A percentile compares a stretch with the other conserved stretches of the same genome.
Conservation (phyloP, 2,888 invertebrate species). For the Cecidostiba fungosa region DNA sequence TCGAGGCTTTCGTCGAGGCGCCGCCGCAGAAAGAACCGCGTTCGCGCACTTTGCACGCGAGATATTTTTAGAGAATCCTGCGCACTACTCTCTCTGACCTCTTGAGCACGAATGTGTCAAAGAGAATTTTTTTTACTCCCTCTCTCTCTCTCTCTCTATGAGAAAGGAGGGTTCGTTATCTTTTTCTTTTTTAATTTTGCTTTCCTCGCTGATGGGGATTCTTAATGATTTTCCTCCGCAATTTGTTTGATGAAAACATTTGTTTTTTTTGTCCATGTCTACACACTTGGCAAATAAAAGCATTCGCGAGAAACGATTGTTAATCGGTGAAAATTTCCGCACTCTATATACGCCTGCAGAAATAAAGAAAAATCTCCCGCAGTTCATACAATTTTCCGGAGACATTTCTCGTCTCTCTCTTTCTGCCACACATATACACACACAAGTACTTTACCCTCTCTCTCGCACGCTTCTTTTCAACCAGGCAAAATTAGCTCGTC, state of each 20-base stretch:
- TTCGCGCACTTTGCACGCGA: neutral
- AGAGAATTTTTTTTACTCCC: neutral
- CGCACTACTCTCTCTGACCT: neutral
- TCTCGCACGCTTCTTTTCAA: neutral
- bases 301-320: no score
- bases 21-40: neutral
- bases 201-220: neutral
- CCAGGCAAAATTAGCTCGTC: constrained; percentile 25
- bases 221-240: no score
- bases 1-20: constrained; percentile 12
- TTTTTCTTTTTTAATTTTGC: neutral
- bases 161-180: neutral
- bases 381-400: neutral
- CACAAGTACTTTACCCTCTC: no score
- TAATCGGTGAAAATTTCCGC: no score
- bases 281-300: no score
- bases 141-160: no score
- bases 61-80: constrained; percentile 11
- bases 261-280: no score
- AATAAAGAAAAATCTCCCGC: neutral
- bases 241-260: neutral
- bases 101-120: constrained; percentile 8
- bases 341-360: neutral
- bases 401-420: neutral
- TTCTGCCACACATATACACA: neutral